Conservation (phyloP, 2,888 invertebrate genomes). For the Cyclophora punctaria region DNA sequence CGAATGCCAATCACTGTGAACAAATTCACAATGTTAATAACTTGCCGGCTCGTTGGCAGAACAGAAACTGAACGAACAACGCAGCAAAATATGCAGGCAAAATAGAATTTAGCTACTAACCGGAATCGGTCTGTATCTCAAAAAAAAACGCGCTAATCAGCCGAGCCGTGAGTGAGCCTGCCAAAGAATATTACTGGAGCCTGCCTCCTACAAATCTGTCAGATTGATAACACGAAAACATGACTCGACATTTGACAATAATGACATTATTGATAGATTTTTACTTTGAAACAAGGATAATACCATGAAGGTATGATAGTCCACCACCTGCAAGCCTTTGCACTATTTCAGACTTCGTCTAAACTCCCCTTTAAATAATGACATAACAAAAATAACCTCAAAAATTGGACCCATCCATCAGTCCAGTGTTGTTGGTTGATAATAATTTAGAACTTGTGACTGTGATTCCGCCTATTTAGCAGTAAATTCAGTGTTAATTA, state of each 20-base stretch:
- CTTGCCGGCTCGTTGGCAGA: too few relatives aligned
- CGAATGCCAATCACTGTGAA: too few relatives aligned
- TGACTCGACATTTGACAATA: neutral
- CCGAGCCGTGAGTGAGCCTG: too few relatives aligned
- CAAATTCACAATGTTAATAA: too few relatives aligned
- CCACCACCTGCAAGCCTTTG: too few relatives aligned
- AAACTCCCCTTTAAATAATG: constrained; percentile 13
- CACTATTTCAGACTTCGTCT: neutral
- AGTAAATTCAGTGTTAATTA: constrained; percentile 3
- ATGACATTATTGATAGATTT: neutral
- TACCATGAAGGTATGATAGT: too few relatives aligned
- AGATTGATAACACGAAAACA: neutral
- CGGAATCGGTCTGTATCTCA: neutral
- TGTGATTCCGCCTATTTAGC: constrained; percentile 8
- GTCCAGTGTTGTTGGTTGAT: too few relatives aligned
- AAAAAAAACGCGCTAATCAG: neutral
- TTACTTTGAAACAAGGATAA: neutral
- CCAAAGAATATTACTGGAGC: too few relatives aligned
- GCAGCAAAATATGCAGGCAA: too few relatives aligned
- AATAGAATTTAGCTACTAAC: neutral
- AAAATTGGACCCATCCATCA: constrained; percentile 13
- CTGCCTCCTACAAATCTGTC: neutral
- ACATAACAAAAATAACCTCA: constrained; percentile 57
- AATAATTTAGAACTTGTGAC: constrained; percentile 1
- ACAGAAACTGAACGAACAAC: too few relatives aligned